Base-by-base conservation (phyloP, 2,113 vertebrate genomes). In the Casuarius casuarius region DNA sequence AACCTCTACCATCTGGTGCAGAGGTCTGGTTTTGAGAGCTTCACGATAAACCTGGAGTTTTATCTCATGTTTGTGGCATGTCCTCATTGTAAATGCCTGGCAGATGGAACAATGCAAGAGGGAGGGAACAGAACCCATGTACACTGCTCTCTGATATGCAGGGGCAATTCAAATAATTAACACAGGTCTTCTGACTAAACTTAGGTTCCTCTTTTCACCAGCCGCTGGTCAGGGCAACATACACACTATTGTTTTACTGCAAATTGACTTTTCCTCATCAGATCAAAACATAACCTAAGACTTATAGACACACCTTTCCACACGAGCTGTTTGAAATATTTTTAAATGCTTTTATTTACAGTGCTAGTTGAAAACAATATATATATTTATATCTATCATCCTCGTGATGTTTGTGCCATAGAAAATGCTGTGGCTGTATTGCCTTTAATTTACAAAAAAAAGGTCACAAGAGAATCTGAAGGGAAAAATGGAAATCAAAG, bases 261-360 rank as follows among this genome's bases (percentile, higher is more conserved):
- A 33, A 29, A 29, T 22, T 62, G 56, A 12, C 40, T 67, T 46
- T 40, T 33, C 51, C 58, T 1, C 0, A 25, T 2, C 28, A 2
- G 1, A 42, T 9, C 14, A 10, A 71, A 46, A 63, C 5, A 1
- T 0, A 8, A 46, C 9, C 42, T 5, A 65, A 42, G 48, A 62
- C 1, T 5, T 5, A 44, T 10, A 61, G 22, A 71, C n/a, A 58
- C 46, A 48, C 84, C n/a, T 5, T 1, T 10, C 38, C 54, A 81
- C 40, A 11, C 19, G 14, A 52, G 67, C 7, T 0, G 3, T 81
- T 14, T 76, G 85, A 96, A 94, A 95, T 91, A 62, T 96, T 97
- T 97, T 97, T 97, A 97, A 97, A 97, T 33, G 56, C 89, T 96
- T 97, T 97, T 97, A 97, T 97, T 97, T 97, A 97, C 97, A 97